Evolutionary conservation across 64 coral and sea anemone genomes (phyloP).

Genomic region (Exaiptasia diaphana): DNA sequence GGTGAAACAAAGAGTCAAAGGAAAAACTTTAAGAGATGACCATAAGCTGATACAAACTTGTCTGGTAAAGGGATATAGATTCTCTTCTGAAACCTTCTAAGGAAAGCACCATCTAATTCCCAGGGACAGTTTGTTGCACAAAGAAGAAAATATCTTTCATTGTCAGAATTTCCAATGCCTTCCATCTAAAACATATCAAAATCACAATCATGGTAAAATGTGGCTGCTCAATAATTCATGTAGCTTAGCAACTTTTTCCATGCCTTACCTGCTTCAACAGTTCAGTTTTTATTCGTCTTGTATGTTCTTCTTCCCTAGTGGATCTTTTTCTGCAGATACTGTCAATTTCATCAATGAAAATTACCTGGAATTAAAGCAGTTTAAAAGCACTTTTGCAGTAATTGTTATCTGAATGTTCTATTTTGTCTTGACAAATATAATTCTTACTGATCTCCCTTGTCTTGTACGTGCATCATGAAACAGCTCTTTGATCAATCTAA

Average conservation of each 20-base stretch:
- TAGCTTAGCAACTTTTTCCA: too few relatives aligned
- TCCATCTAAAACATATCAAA: conserved; percentile 75
- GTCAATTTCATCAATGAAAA: conserved; percentile 99
- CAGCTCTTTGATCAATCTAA: conserved; percentile 91
- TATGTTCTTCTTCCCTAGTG: conserved; percentile 83
- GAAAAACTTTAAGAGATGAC: too few relatives aligned
- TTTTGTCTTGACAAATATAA: neutral
- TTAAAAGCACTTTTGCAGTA: neutral
- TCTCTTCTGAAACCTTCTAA: conserved; percentile 93
- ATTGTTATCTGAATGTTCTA: neutral
- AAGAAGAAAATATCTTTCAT: conserved; percentile 74
- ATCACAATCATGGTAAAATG: neutral
- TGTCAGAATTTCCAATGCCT: conserved; percentile 34
- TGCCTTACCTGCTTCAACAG: conserved; percentile 84
- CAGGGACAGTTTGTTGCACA: conserved; percentile 99
- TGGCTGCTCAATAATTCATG: neutral
- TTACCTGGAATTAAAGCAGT: conserved; percentile 55
- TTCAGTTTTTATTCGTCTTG: conserved; percentile 90
- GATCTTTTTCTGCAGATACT: conserved; percentile 90
- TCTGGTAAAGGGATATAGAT: conserved; percentile 96
- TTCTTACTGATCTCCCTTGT: conserved; percentile 80
- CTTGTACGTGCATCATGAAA: conserved; percentile 76
- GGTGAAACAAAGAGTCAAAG: neutral
- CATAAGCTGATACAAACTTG: too few relatives aligned
- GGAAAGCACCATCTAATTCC: conserved; percentile 93